Evolutionary conservation across 2,113 vertebrate species (phyloP).

Genomic region (Dicentrarchus labrax): DNA sequence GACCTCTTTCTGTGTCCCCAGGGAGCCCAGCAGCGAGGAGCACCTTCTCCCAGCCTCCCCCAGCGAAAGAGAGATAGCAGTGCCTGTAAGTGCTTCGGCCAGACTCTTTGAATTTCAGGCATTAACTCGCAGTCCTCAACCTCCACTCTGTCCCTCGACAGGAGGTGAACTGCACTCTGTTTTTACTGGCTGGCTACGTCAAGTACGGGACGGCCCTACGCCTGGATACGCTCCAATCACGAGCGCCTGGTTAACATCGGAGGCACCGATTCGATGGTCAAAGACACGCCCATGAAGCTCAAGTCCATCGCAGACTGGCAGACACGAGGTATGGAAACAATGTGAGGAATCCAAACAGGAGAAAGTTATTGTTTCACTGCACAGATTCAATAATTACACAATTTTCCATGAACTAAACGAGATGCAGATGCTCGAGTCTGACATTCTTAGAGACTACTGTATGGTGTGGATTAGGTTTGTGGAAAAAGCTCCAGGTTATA

Average conservation of each 20-base stretch:
- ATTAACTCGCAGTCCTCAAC: neutral
- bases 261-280: conserved; percentile 81
- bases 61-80: conserved; percentile 86
- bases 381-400: conserved; percentile 68
- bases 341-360: conserved; percentile 62
- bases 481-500: conserved; percentile 22
- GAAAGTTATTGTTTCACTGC: conserved; percentile 60
- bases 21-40: conserved; percentile 65
- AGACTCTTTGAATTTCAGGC: neutral
- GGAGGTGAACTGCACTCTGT: conserved; percentile 88
- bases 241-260: conserved; percentile 84
- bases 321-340: conserved; percentile 77
- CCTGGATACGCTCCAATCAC: conserved; percentile 88
- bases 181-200: conserved; percentile 86
- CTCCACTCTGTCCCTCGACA: conserved; percentile 51
- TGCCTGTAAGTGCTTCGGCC: conserved; percentile 79
- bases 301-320: conserved; percentile 84
- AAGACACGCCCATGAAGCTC: conserved; percentile 86
- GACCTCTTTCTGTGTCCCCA: conserved; percentile 23
- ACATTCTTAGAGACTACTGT: conserved; percentile 24
- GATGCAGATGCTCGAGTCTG: conserved; percentile 57
- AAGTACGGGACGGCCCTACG: conserved; percentile 86
- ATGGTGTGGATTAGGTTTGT: conserved; percentile 16
- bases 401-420: conserved; percentile 69
- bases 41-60: conserved; percentile 87